Evolutionary conservation across 2,797 vertebrate species (phyloP).

Genomic region (Microhierax caerulescens): DNA sequence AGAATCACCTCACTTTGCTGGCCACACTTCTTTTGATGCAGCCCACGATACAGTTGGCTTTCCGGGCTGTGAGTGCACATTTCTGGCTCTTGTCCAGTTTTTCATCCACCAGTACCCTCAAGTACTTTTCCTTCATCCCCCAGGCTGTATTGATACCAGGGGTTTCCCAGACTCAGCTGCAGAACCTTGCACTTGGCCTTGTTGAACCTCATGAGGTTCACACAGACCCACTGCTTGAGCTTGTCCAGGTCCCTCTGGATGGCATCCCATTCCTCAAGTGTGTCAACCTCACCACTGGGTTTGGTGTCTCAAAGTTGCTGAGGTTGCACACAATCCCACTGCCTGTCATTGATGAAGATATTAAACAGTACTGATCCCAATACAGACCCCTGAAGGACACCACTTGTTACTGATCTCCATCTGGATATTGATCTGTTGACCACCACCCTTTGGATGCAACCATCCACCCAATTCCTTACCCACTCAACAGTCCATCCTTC

Average conservation of each 20-base stretch:
- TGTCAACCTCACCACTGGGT: background rate
- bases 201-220: too few relatives aligned
- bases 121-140: background rate
- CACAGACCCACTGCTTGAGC: too few relatives aligned
- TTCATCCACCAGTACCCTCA: background rate
- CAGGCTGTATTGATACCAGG: background rate
- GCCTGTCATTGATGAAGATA: too few relatives aligned
- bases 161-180: background rate
- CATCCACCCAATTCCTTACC: background rate
- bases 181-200: too few relatives aligned
- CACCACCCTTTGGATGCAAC: background rate
- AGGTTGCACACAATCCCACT: background rate
- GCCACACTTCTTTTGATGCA: background rate
- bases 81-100: background rate
- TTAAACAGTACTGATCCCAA: background rate
- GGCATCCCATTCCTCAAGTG: background rate
- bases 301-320: background rate
- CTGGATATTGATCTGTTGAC: background rate
- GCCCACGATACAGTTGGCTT: background rate
- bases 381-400: background rate
- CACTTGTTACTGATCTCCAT: background rate
- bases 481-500: background rate
- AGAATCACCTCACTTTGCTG: background rate
- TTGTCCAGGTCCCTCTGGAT: background rate
- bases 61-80: background rate